Evolutionary conservation across 2,888 invertebrate species (phyloP).

Genomic region (Candidula unifasciata): DNA sequence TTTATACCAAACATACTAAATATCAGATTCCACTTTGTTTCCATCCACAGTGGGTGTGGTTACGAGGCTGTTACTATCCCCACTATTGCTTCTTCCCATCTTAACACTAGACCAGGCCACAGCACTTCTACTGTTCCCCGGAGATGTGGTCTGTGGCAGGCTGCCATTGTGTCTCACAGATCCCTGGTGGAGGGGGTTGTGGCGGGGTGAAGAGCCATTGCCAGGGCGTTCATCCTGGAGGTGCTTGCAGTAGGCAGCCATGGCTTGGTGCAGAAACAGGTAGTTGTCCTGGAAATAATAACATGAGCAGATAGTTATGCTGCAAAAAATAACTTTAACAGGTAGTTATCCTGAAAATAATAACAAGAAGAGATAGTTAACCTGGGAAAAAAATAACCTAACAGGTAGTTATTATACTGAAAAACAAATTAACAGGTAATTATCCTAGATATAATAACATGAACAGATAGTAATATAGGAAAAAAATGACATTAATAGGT

Average conservation of each 20-base stretch:
- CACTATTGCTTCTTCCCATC: conserved; percentile 30
- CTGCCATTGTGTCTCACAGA: conserved; percentile 63
- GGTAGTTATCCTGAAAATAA: too few species aligned
- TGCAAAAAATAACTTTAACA: too few species aligned
- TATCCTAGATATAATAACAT: too few species aligned
- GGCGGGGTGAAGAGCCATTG: conserved; percentile 49
- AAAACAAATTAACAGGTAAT: too few species aligned
- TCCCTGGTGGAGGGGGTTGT: conserved; percentile 43
- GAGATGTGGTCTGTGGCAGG: conserved; percentile 60
- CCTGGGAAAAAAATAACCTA: too few species aligned
- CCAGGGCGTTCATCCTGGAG: conserved; percentile 60
- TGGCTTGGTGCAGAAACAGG: conserved; percentile 84
- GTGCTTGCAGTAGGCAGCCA: conserved; percentile 79
- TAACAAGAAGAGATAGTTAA: too few species aligned
- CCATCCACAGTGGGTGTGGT: conserved; percentile 10
- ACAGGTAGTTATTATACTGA: too few species aligned
- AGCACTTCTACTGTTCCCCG: conserved; percentile 33
- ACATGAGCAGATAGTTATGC: not conserved
- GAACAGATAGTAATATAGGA: too few species aligned
- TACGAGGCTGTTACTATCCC: not conserved
- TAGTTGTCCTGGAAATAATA: conserved; percentile 84
- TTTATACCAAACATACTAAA: not conserved
- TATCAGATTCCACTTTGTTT: conserved; percentile 31
- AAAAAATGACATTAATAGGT: too few species aligned
- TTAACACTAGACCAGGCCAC: conserved; percentile 26